A percentile compares a stretch with the other conserved stretches of the same genome.
Conservation (phyloP, 1,140 invertebrate genomes). For the Zaprionus vittiger region DNA sequence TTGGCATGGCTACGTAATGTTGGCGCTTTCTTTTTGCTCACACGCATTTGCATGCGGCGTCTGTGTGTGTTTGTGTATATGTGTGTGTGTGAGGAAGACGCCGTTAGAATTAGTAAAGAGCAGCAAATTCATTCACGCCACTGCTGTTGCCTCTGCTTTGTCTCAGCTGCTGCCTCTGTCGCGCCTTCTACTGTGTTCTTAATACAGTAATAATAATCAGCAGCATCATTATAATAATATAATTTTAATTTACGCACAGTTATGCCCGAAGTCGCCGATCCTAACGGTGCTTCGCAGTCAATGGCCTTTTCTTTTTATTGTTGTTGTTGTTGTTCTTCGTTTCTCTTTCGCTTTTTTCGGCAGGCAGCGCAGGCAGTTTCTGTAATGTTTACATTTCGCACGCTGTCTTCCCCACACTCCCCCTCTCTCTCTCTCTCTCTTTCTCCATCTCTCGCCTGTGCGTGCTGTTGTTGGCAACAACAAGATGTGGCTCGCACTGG, state of each 20-base stretch:
- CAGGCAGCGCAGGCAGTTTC: slow-evolving; percentile 63
- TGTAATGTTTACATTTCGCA: slow-evolving; percentile 82
- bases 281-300: slow-evolving; percentile 51
- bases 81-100: slow-evolving; percentile 45
- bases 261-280: slow-evolving; percentile 40
- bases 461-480: slow-evolving; percentile 77
- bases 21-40: slow-evolving; percentile 73
- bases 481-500: slow-evolving; percentile 74
- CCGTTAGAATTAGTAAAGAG: slow-evolving; percentile 73
- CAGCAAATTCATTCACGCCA: slow-evolving; percentile 65
- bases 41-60: slow-evolving; percentile 42
- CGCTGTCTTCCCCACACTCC: slow-evolving; percentile 1
- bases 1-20: slow-evolving; percentile 70
- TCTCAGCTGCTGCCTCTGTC: not conserved
- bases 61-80: slow-evolving; percentile 17
- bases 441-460: not conserved
- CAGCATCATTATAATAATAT: slow-evolving; percentile 53
- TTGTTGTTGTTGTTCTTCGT: not conserved
- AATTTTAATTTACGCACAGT: slow-evolving; percentile 58
- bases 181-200: slow-evolving; percentile 14
- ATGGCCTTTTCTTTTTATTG: slow-evolving; percentile 34
- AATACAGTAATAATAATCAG: slow-evolving; percentile 47
- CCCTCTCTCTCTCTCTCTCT: slow-evolving; percentile 7
- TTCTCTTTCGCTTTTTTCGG: slow-evolving; percentile 31
- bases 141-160: not conserved